phyloP scores from a whole-genome alignment of 2,797 vertebrate species.

The Neopelma chrysocephalum region DNA sequence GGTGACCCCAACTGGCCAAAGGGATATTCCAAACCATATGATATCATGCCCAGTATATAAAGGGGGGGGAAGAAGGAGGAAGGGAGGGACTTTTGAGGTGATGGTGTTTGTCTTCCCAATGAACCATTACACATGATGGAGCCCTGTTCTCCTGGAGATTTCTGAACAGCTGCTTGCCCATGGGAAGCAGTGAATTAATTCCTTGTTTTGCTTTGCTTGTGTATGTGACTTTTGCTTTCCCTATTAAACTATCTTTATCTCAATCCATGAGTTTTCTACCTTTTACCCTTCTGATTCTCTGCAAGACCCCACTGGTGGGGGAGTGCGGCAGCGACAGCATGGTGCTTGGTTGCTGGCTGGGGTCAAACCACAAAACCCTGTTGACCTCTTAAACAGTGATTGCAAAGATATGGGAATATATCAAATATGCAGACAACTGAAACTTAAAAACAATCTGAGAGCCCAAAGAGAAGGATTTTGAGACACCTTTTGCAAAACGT shows the following conservation, averaged over 20 bases:
- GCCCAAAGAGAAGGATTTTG: neutral
- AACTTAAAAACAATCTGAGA: neutral
- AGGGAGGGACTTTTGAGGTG: neutral
- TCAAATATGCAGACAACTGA: neutral
- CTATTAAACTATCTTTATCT: neutral
- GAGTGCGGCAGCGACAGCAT: neutral
- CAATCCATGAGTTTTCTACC: neutral
- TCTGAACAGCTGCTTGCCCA: neutral
- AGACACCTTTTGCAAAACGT: neutral
- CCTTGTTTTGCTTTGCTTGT: neutral
- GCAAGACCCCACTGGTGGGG: fast-evolving
- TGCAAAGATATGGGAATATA: neutral
- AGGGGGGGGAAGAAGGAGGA: neutral
- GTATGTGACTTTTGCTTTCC: neutral
- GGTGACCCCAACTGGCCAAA: neutral
- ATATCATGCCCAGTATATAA: neutral
- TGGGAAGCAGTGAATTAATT: neutral
- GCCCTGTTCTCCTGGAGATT: neutral
- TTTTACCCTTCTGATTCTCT: neutral
- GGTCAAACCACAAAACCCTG: neutral
- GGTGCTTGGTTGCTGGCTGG: neutral
- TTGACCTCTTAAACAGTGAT: neutral
- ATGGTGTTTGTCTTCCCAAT: neutral
- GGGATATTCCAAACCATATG: neutral
- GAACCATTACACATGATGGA: neutral